Evolutionary conservation across 2,888 invertebrate genomes (phyloP).

Genomic region (Spisula solida): DNA sequence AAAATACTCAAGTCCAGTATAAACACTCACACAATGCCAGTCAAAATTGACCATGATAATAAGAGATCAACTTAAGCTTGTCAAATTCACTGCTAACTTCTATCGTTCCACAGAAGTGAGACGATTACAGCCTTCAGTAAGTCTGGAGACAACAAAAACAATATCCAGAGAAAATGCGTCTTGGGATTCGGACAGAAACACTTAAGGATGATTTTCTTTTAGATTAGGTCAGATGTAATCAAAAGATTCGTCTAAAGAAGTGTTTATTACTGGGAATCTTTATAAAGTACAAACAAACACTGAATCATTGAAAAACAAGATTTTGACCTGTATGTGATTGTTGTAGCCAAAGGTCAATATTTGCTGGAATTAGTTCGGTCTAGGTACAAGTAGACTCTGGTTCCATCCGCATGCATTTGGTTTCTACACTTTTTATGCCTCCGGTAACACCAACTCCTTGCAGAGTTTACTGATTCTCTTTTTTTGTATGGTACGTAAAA

Average conservation of each 20-base stretch:
- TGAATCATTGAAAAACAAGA: background rate
- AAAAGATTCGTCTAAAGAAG: background rate
- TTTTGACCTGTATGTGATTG: background rate
- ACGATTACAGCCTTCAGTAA: background rate
- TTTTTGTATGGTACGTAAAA: no score
- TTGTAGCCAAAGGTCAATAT: no score
- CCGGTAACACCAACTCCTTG: no score
- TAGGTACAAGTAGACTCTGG: no score
- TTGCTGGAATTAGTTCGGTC: no score
- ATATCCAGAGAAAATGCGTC: background rate
- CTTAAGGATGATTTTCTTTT: background rate
- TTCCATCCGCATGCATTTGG: no score
- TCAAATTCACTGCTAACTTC: background rate
- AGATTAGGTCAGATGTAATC: conserved; percentile 19
- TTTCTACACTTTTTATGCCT: no score
- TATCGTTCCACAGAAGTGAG: background rate
- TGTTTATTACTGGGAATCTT: background rate
- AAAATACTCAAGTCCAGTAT: background rate
- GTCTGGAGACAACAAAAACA: background rate
- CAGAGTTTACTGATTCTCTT: no score
- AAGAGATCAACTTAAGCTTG: background rate
- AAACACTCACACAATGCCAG: background rate
- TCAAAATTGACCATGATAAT: conserved; percentile 15
- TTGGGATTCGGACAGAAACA: background rate
- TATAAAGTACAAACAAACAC: background rate